Percentiles rank a stretch among this genome's conserved stretches.
Evolutionary conservation across 2,888 invertebrate species (phyloP).

Genomic region (Microchrysa polita): DNA sequence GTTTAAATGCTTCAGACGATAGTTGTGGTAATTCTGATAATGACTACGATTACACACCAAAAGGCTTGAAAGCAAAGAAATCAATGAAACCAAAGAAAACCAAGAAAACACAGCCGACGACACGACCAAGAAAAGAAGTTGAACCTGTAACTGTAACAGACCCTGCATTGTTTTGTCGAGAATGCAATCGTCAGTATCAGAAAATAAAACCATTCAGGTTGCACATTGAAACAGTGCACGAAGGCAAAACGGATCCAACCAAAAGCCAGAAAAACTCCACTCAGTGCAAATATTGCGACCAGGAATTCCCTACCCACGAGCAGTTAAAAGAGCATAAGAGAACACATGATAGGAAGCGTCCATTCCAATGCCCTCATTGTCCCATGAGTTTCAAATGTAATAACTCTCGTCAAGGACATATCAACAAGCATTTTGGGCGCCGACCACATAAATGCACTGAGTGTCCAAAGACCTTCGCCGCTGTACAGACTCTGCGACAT

Average conservation of each 20-base stretch:
- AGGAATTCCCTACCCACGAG: constrained; percentile 3
- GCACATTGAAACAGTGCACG: constrained; percentile 6
- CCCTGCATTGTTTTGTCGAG: background rate
- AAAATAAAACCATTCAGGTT: background rate
- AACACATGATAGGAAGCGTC: constrained; percentile 13
- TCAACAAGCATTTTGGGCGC: constrained; percentile 34
- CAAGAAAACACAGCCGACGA: no score
- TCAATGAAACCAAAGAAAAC: no score
- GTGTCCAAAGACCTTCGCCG: constrained; percentile 14
- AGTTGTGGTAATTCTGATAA: no score
- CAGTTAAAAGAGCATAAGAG: constrained; percentile 6
- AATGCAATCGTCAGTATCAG: constrained; percentile 27
- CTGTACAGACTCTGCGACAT: constrained; percentile 10
- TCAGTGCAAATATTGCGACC: constrained; percentile 14
- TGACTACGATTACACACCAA: no score
- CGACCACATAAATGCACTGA: constrained; percentile 19
- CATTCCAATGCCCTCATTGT: constrained; percentile 45
- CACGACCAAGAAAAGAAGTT: no score
- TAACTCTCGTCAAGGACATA: constrained; percentile 27
- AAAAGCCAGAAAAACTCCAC: background rate
- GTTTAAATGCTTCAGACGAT: no score
- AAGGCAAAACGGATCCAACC: background rate
- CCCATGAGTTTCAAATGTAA: constrained; percentile 40
- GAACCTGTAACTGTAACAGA: no score
- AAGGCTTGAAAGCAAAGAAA: no score